A percentile compares a stretch with the other conserved stretches of the same genome.
phyloP scores from a whole-genome alignment of 2,797 vertebrate genomes.

The Microctenopoma stevenorrisi region DNA sequence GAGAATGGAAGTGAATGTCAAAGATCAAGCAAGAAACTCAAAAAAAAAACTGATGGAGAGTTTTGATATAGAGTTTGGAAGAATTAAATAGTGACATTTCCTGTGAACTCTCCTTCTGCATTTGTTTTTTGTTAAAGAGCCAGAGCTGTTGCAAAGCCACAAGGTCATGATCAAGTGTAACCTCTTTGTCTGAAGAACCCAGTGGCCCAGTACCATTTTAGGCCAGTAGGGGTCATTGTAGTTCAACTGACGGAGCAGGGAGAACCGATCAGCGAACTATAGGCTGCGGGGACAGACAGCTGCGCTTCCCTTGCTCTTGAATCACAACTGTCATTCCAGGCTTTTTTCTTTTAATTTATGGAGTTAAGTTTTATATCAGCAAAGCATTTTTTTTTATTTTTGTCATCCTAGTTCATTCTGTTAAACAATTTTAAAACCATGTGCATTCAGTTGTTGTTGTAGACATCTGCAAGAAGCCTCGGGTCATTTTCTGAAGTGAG shows the following conservation, averaged over 20 bases:
- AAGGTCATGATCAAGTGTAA: conserved; percentile 49
- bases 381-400: neutral
- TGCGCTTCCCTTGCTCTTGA: conserved; percentile 47
- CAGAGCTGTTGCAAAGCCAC: conserved; percentile 18
- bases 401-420: neutral
- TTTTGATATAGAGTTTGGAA: neutral
- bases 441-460: neutral
- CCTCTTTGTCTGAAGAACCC: conserved; percentile 58
- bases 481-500: conserved; percentile 20
- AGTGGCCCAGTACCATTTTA: conserved; percentile 51
- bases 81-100: conserved; percentile 1
- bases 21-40: conserved; percentile 5
- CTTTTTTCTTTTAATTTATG: conserved; percentile 1
- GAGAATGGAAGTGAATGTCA: conserved; percentile 28
- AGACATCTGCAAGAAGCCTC: conserved; percentile 18
- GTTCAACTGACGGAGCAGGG: conserved; percentile 76
- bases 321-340: conserved; percentile 40
- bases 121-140: conserved; percentile 11
- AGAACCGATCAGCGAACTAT: conserved; percentile 2
- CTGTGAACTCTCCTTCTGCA: neutral
- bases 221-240: conserved; percentile 88
- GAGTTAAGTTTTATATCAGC: conserved; percentile 19
- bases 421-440: neutral
- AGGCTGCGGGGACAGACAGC: conserved; percentile 34
- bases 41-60: neutral